Evolutionary conservation across 2,888 invertebrate genomes (phyloP), one percentile per base, ranked within the genome.

Genomic region (Allacma fusca): DNA sequence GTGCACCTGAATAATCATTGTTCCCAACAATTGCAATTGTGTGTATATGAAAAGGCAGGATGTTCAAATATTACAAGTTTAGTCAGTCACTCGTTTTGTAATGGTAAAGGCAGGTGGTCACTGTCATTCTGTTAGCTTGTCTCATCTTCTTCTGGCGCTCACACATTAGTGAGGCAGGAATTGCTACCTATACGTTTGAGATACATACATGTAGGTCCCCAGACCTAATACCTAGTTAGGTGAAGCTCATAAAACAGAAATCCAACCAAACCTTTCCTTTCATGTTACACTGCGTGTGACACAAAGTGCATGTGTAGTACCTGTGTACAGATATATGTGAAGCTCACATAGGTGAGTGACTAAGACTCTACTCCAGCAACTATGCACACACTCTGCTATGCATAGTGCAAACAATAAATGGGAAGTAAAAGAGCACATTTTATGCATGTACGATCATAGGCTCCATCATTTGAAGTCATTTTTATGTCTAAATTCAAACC

Each of bases 61-160:
- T 82, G 81, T 82, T 79, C 79, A 80, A 81, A 81, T 77, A 77
- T 76, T 68, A 68, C 70, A 81, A 80, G 80, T 79, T 80, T 79
- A 81, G 74, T 34, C 76, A 69, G 76, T 59, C 76, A 34, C 16
- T 76, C 59, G 40, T 28, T 69, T 34, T 29, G 68, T 50, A 68
- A 76, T 69, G 76, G 73, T 77, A 78, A 72, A 73, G 77, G 80
- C 80, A 81, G 81, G 81, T 80, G 81, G 81, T 80, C 80, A 80
- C 80, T 81, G 81, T 81, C 74, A 76, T 71, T 69, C 69, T n/a
- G 21, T 69, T 34, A 12, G 24, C 68, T 64, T 67, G 16, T 67
- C 75, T 68, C 75, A 28, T 68, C 68, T 68, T 57, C 57, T 44
- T 67, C 29, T 75, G 28, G 44, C 50, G 24, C 62, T 62, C 24